These are phyloP conservation scores for Eupeodes luniger DNA, from an alignment of 2,888 invertebrate genomes.

Conservation along the genomic window DNA sequence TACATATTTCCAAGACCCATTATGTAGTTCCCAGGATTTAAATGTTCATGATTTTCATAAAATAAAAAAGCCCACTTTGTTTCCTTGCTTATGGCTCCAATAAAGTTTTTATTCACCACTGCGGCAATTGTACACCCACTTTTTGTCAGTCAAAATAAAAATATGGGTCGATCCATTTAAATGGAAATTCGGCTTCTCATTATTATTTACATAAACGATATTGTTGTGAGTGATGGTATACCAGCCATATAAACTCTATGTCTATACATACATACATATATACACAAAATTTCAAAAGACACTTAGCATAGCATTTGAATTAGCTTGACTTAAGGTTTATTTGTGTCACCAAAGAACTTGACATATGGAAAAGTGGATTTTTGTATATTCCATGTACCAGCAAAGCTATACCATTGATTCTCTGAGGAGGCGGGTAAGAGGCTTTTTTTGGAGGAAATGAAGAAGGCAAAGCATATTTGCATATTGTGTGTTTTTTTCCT, in stretches of 20 bases:
- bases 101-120: neutral
- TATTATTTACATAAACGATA: conserved; percentile 67
- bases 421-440: too few relatives aligned
- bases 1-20: too few relatives aligned
- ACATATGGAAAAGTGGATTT: neutral
- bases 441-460: neutral
- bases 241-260: neutral
- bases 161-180: conserved; percentile 55
- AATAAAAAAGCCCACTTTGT: neutral
- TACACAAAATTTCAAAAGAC: conserved; percentile 11
- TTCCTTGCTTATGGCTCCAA: too few relatives aligned
- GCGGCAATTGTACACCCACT: neutral
- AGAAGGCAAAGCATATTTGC: conserved; percentile 2
- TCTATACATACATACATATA: neutral
- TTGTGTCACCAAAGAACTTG: neutral
- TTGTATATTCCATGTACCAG: too few relatives aligned
- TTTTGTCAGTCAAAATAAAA: conserved; percentile 12
- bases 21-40: neutral
- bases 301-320: conserved; percentile 16
- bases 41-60: neutral
- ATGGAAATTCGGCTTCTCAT: conserved; percentile 69
- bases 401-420: too few relatives aligned
- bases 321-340: conserved; percentile 17
- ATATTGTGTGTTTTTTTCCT: neutral
- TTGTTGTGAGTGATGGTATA: conserved; percentile 1